These are phyloP conservation scores for Coreoperca whiteheadi DNA, from an alignment of 2,113 vertebrate genomes.

Conservation along the genomic window DNA sequence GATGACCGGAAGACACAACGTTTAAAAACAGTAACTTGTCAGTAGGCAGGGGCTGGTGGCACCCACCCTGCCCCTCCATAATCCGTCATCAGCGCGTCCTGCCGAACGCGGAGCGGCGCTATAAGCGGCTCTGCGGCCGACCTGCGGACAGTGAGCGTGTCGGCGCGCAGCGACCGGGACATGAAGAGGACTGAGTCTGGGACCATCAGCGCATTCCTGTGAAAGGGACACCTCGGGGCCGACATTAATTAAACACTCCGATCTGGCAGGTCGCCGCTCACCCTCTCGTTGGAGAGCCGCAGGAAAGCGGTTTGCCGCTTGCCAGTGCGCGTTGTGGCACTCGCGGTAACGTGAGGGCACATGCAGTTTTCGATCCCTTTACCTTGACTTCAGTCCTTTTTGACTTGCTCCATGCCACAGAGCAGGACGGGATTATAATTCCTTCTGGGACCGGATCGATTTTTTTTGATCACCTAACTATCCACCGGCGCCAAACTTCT, in stretches of 20 bases:
- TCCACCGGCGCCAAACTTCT: conserved; percentile 85
- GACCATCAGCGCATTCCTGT: conserved; percentile 3
- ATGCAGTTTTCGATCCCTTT: conserved; percentile 9
- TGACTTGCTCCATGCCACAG: conserved; percentile 12
- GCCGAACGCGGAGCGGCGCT: conserved; percentile 72
- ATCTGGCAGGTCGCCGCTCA: conserved; percentile 86
- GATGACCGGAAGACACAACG: conserved; percentile 6
- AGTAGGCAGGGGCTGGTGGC: conserved; percentile 51
- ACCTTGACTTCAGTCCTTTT: background rate
- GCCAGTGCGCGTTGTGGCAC: conserved; percentile 84
- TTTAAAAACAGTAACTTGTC: background rate
- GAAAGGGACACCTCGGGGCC: background rate
- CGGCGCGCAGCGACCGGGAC: conserved; percentile 67
- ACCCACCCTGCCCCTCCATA: conserved; percentile 88
- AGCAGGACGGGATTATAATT: conserved; percentile 37
- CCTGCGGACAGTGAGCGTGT: conserved; percentile 84
- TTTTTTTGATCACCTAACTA: conserved; percentile 3
- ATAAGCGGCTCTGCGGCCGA: conserved; percentile 87
- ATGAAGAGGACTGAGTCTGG: conserved; percentile 45
- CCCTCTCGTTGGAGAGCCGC: conserved; percentile 82
- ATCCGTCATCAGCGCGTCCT: conserved; percentile 86
- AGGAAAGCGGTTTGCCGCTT: conserved; percentile 65
- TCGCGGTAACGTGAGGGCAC: background rate
- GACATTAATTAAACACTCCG: conserved; percentile 10
- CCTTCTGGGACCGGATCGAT: conserved; percentile 43